Conservation (phyloP, 2,888 invertebrate genomes). For the Thymelicus acteon region DNA sequence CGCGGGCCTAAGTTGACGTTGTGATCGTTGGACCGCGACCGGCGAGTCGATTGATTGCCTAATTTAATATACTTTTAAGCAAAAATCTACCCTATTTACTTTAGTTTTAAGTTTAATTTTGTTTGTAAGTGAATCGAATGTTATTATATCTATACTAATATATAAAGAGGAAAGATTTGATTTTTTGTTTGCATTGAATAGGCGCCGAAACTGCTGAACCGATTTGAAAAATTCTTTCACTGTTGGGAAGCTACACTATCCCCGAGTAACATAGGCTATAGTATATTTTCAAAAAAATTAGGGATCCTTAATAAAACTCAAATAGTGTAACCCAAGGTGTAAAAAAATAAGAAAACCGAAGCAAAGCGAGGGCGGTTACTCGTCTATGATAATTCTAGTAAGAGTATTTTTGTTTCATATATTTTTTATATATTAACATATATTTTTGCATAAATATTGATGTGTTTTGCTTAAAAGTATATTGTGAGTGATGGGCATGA, state of each 20-base stretch:
- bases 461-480: conserved; percentile 9
- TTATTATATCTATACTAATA: background rate
- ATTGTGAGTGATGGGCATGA: conserved; percentile 5
- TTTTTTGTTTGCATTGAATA: too few relatives aligned
- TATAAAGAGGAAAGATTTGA: too few relatives aligned
- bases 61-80: conserved; percentile 32
- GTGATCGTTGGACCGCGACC: conserved; percentile 45
- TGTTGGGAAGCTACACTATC: too few relatives aligned
- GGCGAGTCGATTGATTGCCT: conserved; percentile 46
- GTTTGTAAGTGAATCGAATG: background rate
- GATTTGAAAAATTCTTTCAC: too few relatives aligned
- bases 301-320: too few relatives aligned
- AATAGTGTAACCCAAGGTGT: too few relatives aligned
- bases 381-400: background rate
- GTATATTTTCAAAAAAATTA: too few relatives aligned
- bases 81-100: background rate
- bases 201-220: too few relatives aligned
- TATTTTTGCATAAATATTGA: background rate
- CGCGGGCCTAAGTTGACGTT: conserved; percentile 53
- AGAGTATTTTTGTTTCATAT: background rate
- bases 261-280: too few relatives aligned
- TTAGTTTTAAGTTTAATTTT: conserved; percentile 15
- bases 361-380: too few relatives aligned
- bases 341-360: too few relatives aligned
- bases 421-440: background rate